Conservation (phyloP, 2,797 vertebrate species). For the Molossus alvarezi region DNA sequence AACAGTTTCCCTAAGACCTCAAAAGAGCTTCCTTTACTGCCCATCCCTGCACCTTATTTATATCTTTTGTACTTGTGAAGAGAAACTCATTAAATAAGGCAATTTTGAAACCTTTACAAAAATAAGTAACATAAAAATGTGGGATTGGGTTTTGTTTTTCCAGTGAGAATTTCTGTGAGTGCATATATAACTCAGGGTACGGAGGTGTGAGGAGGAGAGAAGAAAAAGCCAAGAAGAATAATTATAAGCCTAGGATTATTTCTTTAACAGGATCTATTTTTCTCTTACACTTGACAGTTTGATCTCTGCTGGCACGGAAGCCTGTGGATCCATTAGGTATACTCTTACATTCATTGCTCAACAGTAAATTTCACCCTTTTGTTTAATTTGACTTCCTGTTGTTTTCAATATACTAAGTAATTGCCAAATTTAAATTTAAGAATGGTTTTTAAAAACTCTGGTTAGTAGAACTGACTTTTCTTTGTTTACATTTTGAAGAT, state of each 20-base stretch:
- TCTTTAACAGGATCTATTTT: conserved; percentile 87
- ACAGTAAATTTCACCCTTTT: conserved; percentile 76
- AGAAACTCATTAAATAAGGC: conserved; percentile 80
- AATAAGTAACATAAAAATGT: conserved; percentile 64
- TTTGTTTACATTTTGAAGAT: not conserved
- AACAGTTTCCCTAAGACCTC: conserved; percentile 89
- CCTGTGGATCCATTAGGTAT: conserved; percentile 66
- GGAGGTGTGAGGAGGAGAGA: not conserved
- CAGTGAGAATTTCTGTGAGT: conserved; percentile 78
- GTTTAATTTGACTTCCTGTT: conserved; percentile 76
- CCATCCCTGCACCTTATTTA: conserved; percentile 77
- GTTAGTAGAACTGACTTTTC: not conserved
- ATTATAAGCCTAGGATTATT: conserved; percentile 85
- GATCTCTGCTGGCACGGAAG: conserved; percentile 64
- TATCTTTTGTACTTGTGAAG: conserved; percentile 77
- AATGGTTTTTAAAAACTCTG: not conserved
- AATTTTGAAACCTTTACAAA: conserved; percentile 71
- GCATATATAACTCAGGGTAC: conserved; percentile 79
- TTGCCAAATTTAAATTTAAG: conserved; percentile 47
- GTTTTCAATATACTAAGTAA: conserved; percentile 65
- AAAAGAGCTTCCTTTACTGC: conserved; percentile 88
- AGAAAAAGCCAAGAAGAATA: conserved; percentile 84
- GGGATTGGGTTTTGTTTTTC: not conserved
- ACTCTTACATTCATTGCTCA: conserved; percentile 81
- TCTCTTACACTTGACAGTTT: conserved; percentile 85